phyloP scores from a whole-genome alignment of 2,797 vertebrate genomes.

The Schizothorax lantsangensis region DNA sequence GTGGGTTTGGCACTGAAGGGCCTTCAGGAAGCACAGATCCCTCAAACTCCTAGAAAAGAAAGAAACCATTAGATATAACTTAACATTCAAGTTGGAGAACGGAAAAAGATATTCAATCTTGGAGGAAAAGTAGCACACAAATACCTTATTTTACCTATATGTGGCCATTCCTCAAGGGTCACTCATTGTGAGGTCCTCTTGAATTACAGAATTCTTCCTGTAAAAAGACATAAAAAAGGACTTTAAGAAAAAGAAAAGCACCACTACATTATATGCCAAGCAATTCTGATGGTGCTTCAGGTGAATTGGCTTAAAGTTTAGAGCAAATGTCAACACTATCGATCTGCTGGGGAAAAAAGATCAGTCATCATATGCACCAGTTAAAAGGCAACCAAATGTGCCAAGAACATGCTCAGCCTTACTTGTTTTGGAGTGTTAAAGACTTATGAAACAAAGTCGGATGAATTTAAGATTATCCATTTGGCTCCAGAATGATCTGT shows the following conservation, averaged over 20 bases:
- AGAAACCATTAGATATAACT: no score
- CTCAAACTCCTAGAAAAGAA: not conserved
- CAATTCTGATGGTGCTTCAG: constrained; percentile 37
- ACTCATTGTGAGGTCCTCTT: not conserved
- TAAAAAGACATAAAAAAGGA: not conserved
- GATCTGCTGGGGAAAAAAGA: constrained; percentile 66
- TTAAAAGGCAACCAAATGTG: not conserved
- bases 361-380: constrained; percentile 53
- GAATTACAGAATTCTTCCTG: not conserved
- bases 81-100: not conserved
- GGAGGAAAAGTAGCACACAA: not conserved
- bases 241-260: not conserved
- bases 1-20: not conserved
- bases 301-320: constrained; percentile 54
- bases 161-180: not conserved
- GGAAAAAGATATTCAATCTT: rapidly evolving
- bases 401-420: not conserved
- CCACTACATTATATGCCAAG: rapidly evolving
- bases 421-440: not conserved
- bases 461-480: not conserved
- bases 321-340: constrained; percentile 53
- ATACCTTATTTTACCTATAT: not conserved
- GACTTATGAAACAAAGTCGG: not conserved
- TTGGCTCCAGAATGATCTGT: not conserved
- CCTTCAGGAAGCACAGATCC: not conserved